These are phyloP conservation scores for Alsophila aescularia DNA, from an alignment of 2,888 invertebrate genomes.

Conservation along the genomic window DNA sequence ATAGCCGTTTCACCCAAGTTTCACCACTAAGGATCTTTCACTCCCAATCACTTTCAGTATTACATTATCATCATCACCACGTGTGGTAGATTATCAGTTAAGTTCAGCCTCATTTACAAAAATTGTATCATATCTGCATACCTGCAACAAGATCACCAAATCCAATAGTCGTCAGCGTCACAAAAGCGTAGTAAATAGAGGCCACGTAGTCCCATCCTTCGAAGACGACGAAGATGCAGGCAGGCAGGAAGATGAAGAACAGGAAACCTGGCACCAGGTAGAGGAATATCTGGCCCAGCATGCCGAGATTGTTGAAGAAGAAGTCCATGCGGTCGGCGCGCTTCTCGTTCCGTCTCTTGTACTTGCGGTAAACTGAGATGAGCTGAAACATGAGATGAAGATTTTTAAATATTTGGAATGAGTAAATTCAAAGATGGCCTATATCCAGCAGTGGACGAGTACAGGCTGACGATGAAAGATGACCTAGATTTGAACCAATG, in stretches of 20 bases:
- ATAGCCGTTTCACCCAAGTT: too few species aligned
- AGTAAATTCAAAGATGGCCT: too few species aligned
- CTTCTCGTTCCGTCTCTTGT: conserved; percentile 88
- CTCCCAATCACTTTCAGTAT: too few species aligned
- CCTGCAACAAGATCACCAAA: conserved; percentile 97
- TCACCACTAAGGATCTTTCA: too few species aligned
- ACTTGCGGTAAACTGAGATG: conserved; percentile 90
- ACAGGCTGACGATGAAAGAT: too few species aligned
- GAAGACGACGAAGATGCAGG: conserved; percentile 92
- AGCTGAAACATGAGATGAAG: conserved; percentile 81
- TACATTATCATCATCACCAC: too few species aligned
- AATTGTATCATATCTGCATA: conserved; percentile 67
- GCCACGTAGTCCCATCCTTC: conserved; percentile 95
- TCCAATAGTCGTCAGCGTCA: conserved; percentile 94
- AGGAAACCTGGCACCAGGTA: conserved; percentile 95
- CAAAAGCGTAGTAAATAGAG: conserved; percentile 94
- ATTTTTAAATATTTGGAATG: too few species aligned
- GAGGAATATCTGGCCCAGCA: conserved; percentile 91
- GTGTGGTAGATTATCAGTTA: too few species aligned
- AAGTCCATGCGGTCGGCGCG: conserved; percentile 85
- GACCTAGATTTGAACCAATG: too few species aligned
- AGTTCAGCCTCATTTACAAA: too few species aligned
- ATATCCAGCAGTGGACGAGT: too few species aligned
- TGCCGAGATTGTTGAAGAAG: conserved; percentile 87
- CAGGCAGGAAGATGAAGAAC: conserved; percentile 94